Percentiles rank a stretch among this genome's conserved stretches.
Evolutionary conservation across 2,797 vertebrate species (phyloP).

Genomic region (Pteronotus mesoamericanus): DNA sequence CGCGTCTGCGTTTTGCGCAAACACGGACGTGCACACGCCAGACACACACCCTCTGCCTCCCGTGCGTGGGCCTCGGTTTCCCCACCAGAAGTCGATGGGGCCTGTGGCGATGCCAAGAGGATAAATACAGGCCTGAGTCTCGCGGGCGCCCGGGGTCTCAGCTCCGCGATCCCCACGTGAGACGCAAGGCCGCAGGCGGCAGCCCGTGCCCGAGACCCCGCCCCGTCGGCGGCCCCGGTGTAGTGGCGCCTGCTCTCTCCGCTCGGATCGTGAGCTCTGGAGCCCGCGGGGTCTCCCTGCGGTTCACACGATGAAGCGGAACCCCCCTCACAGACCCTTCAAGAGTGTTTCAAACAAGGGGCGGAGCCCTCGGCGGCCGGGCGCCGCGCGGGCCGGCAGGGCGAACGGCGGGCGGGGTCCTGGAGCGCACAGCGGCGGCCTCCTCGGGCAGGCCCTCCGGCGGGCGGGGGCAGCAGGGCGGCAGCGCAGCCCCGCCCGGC

Average conservation of each 20-base stretch:
- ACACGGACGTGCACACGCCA: fast-evolving
- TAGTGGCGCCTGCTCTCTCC: background rate
- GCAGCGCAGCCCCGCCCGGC: background rate
- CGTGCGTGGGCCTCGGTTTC: background rate
- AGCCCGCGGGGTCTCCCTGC: background rate
- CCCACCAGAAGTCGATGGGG: background rate
- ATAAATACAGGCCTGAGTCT: fast-evolving
- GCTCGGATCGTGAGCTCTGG: fast-evolving
- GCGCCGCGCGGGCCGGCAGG: background rate
- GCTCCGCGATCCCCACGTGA: fast-evolving
- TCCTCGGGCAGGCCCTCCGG: background rate
- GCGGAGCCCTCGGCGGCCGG: background rate
- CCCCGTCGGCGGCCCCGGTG: fast-evolving
- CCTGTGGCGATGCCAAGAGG: fast-evolving
- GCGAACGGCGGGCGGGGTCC: fast-evolving
- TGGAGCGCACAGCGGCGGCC: background rate
- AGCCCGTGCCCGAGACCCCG: fast-evolving
- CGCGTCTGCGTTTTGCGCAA: fast-evolving
- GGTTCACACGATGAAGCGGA: background rate
- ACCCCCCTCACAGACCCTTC: background rate
- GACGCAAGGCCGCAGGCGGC: fast-evolving
- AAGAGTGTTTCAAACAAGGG: fast-evolving
- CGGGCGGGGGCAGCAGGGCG: fast-evolving
- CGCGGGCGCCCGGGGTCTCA: fast-evolving
- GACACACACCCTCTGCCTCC: background rate